A percentile compares a stretch with the other conserved stretches of the same genome.
These are phyloP conservation scores for Perodicticus potto DNA, from an alignment of 2,797 vertebrate species.

Conservation along the genomic window DNA sequence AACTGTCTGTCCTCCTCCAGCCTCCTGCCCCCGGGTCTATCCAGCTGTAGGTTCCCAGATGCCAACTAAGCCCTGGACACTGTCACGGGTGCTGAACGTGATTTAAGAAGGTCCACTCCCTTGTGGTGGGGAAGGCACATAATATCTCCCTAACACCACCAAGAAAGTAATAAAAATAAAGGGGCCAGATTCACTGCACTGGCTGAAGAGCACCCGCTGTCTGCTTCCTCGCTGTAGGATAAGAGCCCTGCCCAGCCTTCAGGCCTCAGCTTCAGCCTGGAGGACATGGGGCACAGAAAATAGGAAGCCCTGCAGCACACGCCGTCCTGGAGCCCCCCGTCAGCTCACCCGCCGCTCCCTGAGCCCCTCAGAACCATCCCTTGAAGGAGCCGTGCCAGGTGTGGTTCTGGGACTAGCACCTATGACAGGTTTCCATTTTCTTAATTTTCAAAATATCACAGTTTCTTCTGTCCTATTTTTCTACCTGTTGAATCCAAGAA, in stretches of 20 bases:
- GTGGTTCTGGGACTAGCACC: too few species aligned
- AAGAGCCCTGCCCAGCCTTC: too few species aligned
- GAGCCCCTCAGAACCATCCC: too few species aligned
- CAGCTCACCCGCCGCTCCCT: fast-evolving
- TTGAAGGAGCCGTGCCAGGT: neutral
- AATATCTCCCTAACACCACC: too few species aligned
- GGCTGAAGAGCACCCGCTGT: fast-evolving
- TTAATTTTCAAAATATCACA: neutral
- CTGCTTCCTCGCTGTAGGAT: neutral
- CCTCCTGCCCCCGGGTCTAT: fast-evolving
- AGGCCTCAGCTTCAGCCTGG: neutral
- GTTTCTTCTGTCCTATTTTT: neutral
- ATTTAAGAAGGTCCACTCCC: fast-evolving
- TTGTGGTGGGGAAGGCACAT: fast-evolving
- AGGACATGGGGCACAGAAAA: fast-evolving
- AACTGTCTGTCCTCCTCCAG: fast-evolving
- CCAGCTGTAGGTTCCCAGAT: too few species aligned
- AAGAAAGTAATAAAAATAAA: fast-evolving
- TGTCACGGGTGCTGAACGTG: fast-evolving
- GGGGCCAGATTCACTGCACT: fast-evolving
- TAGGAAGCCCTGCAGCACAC: neutral
- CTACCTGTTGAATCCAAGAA: neutral
- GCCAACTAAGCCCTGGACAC: fast-evolving
- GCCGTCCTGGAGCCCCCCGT: neutral
- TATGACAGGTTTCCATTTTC: fast-evolving